Evolutionary conservation across 2,113 vertebrate genomes (phyloP), one percentile per base, ranked within the genome.

Genomic region (Etheostoma cragini): DNA sequence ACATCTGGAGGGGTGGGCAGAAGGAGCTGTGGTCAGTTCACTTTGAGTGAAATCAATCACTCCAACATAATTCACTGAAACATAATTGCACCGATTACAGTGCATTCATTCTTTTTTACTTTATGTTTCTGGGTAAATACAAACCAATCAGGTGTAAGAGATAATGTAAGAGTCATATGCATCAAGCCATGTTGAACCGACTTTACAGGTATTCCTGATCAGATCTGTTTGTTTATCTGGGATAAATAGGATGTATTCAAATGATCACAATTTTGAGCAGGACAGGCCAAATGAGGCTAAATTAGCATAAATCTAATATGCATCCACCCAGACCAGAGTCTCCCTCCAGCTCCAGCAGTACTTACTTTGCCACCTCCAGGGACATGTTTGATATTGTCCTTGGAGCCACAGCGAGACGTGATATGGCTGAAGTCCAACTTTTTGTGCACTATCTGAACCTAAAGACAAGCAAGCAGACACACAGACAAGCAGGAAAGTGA

Each of bases 371-470:
- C 98, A 95, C 98, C 98, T 96, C 98, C 98, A 94, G 98, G 98
- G 95, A 99, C 97, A 96, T 99, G 98, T 96, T 99, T 99, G 96
- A 99, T 99, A 97, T 99, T 99, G 97, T 99, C 98, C 96, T 99
- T 99, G 96, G 98, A 99, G 92, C 98, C 98, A 96, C 98, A 99
- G 96, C 99, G 98, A 93, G 98, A 99, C 88, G 98, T 99, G 95
- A 99, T 90, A 89, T 99, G 98, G 95, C 97, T 99, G 97, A 99
- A 99, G 97, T 97, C 99, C 95, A 97, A 93, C 94, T 98, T 99
- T 97, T 99, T 99, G 96, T 97, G 98, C 95, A 98, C 96, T 96
- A 99, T 97, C 96, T 99, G 97, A 96, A 99, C 97, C 98, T 99
- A 92, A 88, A 94, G 96, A 97, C 92, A 26, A 88, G 95, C 94